Evolutionary conservation across 1,140 invertebrate genomes (phyloP), one percentile per base, ranked within the genome.

Genomic region (Trichomalopsis sarcophagae): DNA sequence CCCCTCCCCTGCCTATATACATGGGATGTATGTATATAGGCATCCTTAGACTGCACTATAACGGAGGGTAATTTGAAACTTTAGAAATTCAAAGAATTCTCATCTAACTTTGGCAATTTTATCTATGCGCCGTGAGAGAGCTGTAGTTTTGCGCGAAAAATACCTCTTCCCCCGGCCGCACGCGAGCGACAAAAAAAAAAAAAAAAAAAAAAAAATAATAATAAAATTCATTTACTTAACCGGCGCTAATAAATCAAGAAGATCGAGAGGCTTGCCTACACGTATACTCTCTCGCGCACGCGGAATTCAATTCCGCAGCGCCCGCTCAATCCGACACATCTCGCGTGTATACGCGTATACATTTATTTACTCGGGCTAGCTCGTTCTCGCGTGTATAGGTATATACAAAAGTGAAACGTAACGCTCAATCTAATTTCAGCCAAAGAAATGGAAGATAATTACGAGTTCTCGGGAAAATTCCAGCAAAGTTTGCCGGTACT

Each of bases 51-150:
- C 55, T 62, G 6, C 55, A 62, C 55, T 62, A 40, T 76, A 84
- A 79, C 14, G 50, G 17, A 76, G 7, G 33, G n/a, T 40, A 74
- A 84, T 84, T 80, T 78, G 33, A 81, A 85, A 85, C 55, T 81
- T 85, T 69, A 75, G n/a, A 77, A 85, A 85, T 81, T 81, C 62
- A 50, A 85, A 69, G 78, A 76, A 81, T 85, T 85, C 62, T 81
- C 50, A 81, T 81, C 55, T 44, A 85, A 85, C 62, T 81, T 81
- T 69, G 36, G 36, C 47, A 36, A 74, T 47, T 68, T 84, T 76
- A 47, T 13, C n/a, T 30, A 30, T 71, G 68, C 55, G 23, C 62
- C n/a, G 62, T 23, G 33, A 50, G 33, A 50, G 30, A 55, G 50
- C 33, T 44, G 55, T 7, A 27, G 27, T 27, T 74, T 50, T 55